These are phyloP conservation scores for Dromaius novaehollandiae DNA, from an alignment of 2,113 vertebrate species.

Conservation along the genomic window DNA sequence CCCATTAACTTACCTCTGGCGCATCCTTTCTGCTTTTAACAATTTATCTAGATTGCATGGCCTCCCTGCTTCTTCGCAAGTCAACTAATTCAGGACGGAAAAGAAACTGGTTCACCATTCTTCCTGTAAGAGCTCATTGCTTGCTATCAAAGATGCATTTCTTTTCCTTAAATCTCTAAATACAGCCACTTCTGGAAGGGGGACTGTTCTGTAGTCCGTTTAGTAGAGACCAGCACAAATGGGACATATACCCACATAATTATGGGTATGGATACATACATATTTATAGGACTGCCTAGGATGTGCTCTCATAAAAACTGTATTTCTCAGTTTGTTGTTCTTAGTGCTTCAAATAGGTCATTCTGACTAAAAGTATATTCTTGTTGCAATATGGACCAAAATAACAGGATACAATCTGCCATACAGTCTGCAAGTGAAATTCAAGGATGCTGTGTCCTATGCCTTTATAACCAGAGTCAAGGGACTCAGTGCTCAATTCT, in stretches of 20 bases:
- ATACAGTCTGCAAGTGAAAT: neutral
- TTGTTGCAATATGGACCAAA: neutral
- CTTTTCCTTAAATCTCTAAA: neutral
- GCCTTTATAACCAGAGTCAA: neutral
- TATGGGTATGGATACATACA: neutral
- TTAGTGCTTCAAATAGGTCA: neutral
- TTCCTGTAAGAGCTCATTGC: neutral
- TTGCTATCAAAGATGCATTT: neutral
- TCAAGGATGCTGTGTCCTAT: neutral
- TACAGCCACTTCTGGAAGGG: neutral
- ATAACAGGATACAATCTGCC: neutral
- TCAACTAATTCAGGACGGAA: neutral
- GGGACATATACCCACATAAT: neutral
- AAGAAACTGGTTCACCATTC: neutral
- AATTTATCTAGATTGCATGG: constrained; percentile 8
- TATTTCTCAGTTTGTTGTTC: neutral
- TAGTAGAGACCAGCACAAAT: neutral
- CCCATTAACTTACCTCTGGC: neutral
- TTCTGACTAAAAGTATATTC: neutral
- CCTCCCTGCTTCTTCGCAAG: constrained; percentile 23
- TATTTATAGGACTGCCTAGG: neutral
- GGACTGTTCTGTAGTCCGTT: neutral
- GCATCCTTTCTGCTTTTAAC: constrained; percentile 16
- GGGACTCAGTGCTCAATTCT: fast-evolving
- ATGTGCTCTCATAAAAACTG: neutral